phyloP scores from a whole-genome alignment of 2,888 invertebrate genomes.

The Leptinotarsa tumamoca region DNA sequence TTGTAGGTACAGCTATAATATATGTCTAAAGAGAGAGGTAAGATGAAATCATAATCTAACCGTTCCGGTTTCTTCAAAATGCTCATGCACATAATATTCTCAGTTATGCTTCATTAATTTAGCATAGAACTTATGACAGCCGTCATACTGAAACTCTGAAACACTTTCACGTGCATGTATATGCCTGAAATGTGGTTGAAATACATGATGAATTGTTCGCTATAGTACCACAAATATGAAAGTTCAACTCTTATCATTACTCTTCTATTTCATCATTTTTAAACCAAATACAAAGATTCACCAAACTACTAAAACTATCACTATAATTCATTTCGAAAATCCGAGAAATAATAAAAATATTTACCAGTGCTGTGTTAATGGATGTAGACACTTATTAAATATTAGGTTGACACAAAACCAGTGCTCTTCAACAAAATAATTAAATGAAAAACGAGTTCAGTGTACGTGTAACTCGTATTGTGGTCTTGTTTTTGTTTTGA shows the following conservation, averaged over 20 bases:
- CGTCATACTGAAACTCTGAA: no score
- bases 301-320: neutral
- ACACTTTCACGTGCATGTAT: no score
- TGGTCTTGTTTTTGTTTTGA: constrained; percentile 17
- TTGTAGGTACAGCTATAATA: no score
- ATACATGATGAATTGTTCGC: constrained; percentile 1
- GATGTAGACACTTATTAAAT: constrained; percentile 4
- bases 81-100: no score
- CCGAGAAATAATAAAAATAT: neutral
- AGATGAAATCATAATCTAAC: no score
- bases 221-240: constrained; percentile 3
- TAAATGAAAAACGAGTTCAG: constrained; percentile 3
- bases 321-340: constrained; percentile 11
- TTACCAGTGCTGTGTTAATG: constrained; percentile 12
- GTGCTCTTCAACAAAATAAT: constrained; percentile 4
- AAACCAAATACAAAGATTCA: neutral
- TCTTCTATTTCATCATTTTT: constrained; percentile 6
- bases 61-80: no score
- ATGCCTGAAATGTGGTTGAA: neutral
- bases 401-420: constrained; percentile 13
- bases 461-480: constrained; percentile 3
- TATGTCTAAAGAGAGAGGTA: no score
- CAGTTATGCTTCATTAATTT: no score
- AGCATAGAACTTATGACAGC: no score
- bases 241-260: constrained; percentile 11